Evolutionary conservation across 1,140 invertebrate species (phyloP).

Genomic region (Myzus persicae): DNA sequence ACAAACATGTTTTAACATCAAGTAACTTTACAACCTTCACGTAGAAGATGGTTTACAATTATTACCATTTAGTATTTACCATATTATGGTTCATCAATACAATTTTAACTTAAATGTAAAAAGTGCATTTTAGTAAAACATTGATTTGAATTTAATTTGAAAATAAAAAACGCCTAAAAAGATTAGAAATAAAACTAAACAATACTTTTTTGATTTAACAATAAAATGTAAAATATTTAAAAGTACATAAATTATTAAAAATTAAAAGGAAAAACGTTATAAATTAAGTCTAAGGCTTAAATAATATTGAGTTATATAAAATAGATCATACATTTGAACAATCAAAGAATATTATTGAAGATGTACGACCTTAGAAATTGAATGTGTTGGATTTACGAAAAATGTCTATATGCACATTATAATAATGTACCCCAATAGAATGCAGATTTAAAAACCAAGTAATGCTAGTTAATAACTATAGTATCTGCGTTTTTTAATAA

Average conservation of each 20-base stretch:
- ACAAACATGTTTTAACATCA: not conserved
- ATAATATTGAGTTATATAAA: too few relatives aligned
- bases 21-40: not conserved
- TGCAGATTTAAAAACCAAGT: not conserved
- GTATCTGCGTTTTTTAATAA: too few relatives aligned
- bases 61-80: not conserved
- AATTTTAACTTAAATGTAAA: not conserved
- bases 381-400: not conserved
- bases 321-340: not conserved
- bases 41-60: not conserved
- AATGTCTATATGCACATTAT: not conserved
- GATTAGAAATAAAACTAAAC: too few relatives aligned
- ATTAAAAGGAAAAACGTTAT: too few relatives aligned
- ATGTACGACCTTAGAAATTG: not conserved
- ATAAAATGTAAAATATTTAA: not conserved
- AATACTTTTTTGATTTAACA: too few relatives aligned
- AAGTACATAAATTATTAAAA: too few relatives aligned
- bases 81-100: not conserved
- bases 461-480: not conserved
- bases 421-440: not conserved
- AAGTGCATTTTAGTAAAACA: not conserved
- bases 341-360: not conserved
- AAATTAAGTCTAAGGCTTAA: too few relatives aligned
- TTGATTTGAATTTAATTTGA: too few relatives aligned
- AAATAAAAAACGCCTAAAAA: too few relatives aligned